Evolutionary conservation across 2,797 vertebrate genomes (phyloP), one percentile per base, ranked within the genome.

Genomic region (Lemur catta): DNA sequence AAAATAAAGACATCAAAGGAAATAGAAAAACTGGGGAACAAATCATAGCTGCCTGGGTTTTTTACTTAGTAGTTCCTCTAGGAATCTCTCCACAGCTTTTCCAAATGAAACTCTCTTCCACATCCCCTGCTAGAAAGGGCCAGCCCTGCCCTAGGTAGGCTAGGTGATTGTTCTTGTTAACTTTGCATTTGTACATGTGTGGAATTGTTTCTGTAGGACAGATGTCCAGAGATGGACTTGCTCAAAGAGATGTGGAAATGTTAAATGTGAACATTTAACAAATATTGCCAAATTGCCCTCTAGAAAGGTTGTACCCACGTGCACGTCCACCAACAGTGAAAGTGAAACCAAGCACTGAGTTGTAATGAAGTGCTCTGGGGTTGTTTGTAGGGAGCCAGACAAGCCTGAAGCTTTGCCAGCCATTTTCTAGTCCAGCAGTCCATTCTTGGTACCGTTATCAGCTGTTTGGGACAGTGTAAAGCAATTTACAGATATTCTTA

Each of bases 1-100:
- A 74, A 76, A 95, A 46, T 81, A 61, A 93, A 96, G 95, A 67
- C 91, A 92, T 84, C 84, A 96, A 91, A 95, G 84, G 46, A 86
- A 57, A 75, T 3, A 71, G 87, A 78, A 82, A 84, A 93, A 92
- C 84, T 38, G 81, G 92, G 80, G 80, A 82, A 13, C 57, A 72
- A 35, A 63, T 96, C 59, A 48, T 78, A 92, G 76, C 57, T 84
- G 78, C 8, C 1, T 65, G 57, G 3, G 71, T 35, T 90, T 96
- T 93, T 80, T 17, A 67, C 43, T 63, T 46, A 74, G 57, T 63
- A 15, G 57, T 82, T 80, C 67, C 38, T 95, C 41, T 69, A 75
- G n/a, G 22, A 75, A 38, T 85, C 14, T 87, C 28, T 38, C 59
- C 18, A 67, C 30, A 67, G 74, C 74, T 85, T 94, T 92, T 96